Percentiles rank a stretch among this genome's conserved stretches.
Evolutionary conservation across 2,113 vertebrate genomes (phyloP).

Genomic region (Aleadryas rufinucha): DNA sequence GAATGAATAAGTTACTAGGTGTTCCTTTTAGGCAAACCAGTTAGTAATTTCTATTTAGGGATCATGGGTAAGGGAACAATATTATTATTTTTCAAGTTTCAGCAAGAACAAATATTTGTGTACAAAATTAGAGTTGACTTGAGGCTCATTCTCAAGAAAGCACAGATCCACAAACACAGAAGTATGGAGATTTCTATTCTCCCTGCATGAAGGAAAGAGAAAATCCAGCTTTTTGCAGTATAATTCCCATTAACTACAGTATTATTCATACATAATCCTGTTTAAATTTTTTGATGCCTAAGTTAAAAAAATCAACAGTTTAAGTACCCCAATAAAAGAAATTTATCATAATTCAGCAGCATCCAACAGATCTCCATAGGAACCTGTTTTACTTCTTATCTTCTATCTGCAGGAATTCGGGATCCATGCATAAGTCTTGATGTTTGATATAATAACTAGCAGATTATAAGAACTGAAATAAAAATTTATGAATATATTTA

Average conservation of each 20-base stretch:
- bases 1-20: neutral
- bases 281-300: neutral
- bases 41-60: neutral
- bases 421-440: neutral
- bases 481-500: neutral
- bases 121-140: neutral
- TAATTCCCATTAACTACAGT: neutral
- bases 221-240: neutral
- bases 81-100: neutral
- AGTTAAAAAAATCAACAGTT: neutral
- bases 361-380: neutral
- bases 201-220: neutral
- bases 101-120: neutral
- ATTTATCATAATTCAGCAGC: neutral
- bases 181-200: neutral
- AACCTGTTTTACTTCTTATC: neutral
- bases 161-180: neutral
- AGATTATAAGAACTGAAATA: neutral
- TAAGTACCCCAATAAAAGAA: neutral
- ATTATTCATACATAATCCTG: neutral
- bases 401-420: neutral
- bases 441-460: neutral
- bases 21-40: neutral
- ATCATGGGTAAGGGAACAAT: neutral
- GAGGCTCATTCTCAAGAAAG: neutral